Evolutionary conservation across 2,888 invertebrate genomes (phyloP), one percentile per base, ranked within the genome.

Genomic region (Sphaerophoria rueppellii): DNA sequence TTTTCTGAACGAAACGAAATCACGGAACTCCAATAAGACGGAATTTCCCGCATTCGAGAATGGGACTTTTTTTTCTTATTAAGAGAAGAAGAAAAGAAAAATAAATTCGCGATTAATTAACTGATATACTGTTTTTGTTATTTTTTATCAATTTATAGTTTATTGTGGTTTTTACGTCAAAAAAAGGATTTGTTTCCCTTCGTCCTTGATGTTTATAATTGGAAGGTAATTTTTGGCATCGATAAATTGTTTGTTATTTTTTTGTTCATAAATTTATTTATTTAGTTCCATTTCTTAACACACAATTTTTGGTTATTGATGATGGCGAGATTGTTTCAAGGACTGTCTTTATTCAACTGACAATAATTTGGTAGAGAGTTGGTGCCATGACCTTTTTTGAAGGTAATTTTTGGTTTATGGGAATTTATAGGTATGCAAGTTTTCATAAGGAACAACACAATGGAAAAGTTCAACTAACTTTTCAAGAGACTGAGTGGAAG

Each of bases 81-180:
- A 24, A 24, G 24, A 24, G 24, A 24, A 24, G 24, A 24, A 24
- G 24, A 24, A 24, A 24, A 24, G 1, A 24, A 24, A 50, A 65
- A 57, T 55, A 63, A 67, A 40, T 79, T 74, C 43, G 73, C 72
- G 77, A 85, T 85, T 81, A 85, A 81, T 85, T 85, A 77, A 77
- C 81, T 85, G 85, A 77, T 85, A 81, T 12, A 35, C 63, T 74
- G 55, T 73, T 57, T 73, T 76, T 67, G 58, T 35, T 57, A 43
- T 43, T 50, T 67, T 63, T 74, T 55, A 43, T 40, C 57, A 70
- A 72, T 71, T 75, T 35, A 58, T 52, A 65, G 35, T 50, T 52
- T 65, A 52, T 52, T 81, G 37, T 24, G 67, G 37, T 34, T 37
- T 57, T 71, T 37, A 65, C 54, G 67, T 67, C 40, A 67, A 54